Conservation (phyloP, 2,888 invertebrate species). For the Catotricha subobsoleta region DNA sequence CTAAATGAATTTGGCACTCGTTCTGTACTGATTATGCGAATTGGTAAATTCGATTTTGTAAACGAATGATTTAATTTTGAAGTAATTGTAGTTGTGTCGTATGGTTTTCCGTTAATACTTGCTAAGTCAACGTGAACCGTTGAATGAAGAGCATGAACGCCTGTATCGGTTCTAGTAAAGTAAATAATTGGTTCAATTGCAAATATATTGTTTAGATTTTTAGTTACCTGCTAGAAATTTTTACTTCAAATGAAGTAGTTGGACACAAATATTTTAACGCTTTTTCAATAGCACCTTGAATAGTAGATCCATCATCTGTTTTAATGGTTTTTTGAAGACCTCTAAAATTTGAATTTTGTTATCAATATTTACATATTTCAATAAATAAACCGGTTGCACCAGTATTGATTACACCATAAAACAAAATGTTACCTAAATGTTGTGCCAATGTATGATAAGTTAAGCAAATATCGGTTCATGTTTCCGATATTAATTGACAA, state of each 20-base stretch:
- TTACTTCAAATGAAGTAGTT: constrained; percentile 36
- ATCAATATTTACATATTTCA: background rate
- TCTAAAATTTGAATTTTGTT: constrained; percentile 28
- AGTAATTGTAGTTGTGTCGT: constrained; percentile 33
- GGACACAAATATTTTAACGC: constrained; percentile 39
- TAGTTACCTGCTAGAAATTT: constrained; percentile 51
- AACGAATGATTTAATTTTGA: constrained; percentile 45
- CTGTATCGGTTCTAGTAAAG: constrained; percentile 54
- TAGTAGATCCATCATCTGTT: constrained; percentile 32
- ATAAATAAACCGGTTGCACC: background rate
- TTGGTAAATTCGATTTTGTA: constrained; percentile 32
- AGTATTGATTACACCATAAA: background rate
- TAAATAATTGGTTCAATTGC: too few relatives aligned
- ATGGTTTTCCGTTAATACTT: constrained; percentile 26
- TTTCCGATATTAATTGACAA: too few relatives aligned
- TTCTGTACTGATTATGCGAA: constrained; percentile 35
- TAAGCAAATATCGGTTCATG: constrained; percentile 53
- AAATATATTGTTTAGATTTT: too few relatives aligned
- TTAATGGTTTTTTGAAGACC: constrained; percentile 49
- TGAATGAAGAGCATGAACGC: constrained; percentile 61
- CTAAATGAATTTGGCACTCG: constrained; percentile 48
- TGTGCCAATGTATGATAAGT: constrained; percentile 61
- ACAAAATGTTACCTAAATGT: constrained; percentile 42
- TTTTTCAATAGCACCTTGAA: constrained; percentile 57
- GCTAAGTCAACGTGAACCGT: constrained; percentile 55